Base-by-base conservation (phyloP, 2,797 vertebrate species). In the Columba guinea region DNA sequence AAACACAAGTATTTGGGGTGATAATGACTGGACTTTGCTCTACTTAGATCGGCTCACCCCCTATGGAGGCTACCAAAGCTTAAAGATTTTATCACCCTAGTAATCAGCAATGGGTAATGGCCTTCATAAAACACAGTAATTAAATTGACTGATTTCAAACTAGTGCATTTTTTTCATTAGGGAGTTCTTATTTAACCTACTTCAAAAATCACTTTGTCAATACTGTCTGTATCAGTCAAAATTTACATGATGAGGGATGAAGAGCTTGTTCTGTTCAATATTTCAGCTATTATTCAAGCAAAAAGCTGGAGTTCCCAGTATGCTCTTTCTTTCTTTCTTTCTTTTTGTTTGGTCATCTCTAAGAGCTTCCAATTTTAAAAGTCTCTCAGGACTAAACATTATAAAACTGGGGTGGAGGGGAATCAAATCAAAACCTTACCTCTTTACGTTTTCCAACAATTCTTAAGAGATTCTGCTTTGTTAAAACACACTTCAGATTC, bases 101-200 rank as follows among this genome's bases (percentile, higher is more conserved):
- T 96, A 97, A 96, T 95, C 95, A 96, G 94, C 96, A 94, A 96
- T 75, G 94, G 89, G 93, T 95, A 96, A 97, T 89, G 74, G 96
- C 94, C 96, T 97, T 96, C 96, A 97, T 93, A 98, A 97, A 97
- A 96, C 96, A 97, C 79, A 96, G 87, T 96, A 97, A 98, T 97
- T 97, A 96, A 95, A 96, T 53, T 91, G 93, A 95, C 96, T 94
- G 96, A 96, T 97, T 97, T 96, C 95, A 95, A 97, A 96, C 94
- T 95, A 97, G 93, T 94, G 94, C 59, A 15, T 97, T 97, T 97
- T 97, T 97, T 97, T 96, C 92, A 96, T 96, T 94, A 97, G 94
- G 62, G 89, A 89, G 88, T 83, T 96, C 92, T 93, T 94, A 75
- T 85, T 96, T 95, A 95, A 94, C 93, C 87, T 93, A 96, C 94